A percentile compares a stretch with the other conserved stretches of the same genome.
Evolutionary conservation across 2,888 invertebrate genomes (phyloP).

Genomic region (Temnothorax ravouxi): DNA sequence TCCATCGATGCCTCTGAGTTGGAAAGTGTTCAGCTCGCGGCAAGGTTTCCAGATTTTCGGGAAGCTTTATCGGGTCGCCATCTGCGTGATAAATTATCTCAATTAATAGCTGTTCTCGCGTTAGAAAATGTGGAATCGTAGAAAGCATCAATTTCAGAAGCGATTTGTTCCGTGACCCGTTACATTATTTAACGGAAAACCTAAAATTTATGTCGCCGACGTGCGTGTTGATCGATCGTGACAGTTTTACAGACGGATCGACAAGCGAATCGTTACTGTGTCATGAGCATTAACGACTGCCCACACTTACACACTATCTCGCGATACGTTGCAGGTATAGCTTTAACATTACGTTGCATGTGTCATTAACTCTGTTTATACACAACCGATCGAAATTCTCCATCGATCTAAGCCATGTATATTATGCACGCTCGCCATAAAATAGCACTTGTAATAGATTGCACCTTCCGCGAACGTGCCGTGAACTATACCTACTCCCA

Average conservation of each 20-base stretch:
- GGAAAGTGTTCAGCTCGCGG: constrained; percentile 98
- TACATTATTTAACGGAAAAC: constrained; percentile 17
- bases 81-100: constrained; percentile 87
- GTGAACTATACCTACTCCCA: constrained; percentile 31
- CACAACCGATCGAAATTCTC: constrained; percentile 69
- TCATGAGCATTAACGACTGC: constrained; percentile 18
- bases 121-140: constrained; percentile 19
- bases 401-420: constrained; percentile 65
- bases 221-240: constrained; percentile 40
- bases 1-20: constrained; percentile 98
- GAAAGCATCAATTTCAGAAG: constrained; percentile 37
- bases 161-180: constrained; percentile 20
- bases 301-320: constrained; percentile 2
- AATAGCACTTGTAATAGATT: constrained; percentile 65
- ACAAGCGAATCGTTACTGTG: constrained; percentile 41
- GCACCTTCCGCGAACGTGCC: constrained; percentile 58
- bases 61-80: constrained; percentile 97
- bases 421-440: constrained; percentile 50
- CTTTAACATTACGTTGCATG: constrained; percentile 38
- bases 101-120: constrained; percentile 43
- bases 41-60: constrained; percentile 97
- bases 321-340: not conserved
- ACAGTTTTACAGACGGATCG: constrained; percentile 38
- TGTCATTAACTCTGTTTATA: constrained; percentile 71
- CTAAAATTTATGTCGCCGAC: constrained; percentile 26